Evolutionary conservation across 2,888 invertebrate genomes (phyloP), one percentile per base, ranked within the genome.

Genomic region (Nineta flava): DNA sequence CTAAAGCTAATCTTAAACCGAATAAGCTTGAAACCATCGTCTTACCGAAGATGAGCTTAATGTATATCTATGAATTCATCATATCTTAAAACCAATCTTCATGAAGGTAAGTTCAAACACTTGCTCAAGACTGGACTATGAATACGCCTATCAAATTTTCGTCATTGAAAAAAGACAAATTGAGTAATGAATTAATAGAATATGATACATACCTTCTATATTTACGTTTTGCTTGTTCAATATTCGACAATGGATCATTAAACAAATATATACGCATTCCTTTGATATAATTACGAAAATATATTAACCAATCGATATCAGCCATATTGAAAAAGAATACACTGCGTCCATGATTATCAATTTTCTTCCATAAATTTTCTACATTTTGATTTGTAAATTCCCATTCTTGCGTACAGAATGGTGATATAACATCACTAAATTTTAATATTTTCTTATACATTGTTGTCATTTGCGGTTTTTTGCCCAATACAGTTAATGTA

Each of bases 391-490:
- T 81, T 38, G 73, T 70, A 62, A 87, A 88, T 0, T 62, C 62
- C 76, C 91, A 90, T 49, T 83, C 75, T n/a, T 75, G 69, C 17
- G 74, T 76, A 48, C 77, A 76, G 67, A 94, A 94, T 62, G 83
- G 87, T 0, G 77, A 69, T 17, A 93, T 61, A 0, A 83, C 77
- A 2, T 77, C 73, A 5, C 81, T 74, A 54, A 90, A 83, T 63
- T 81, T 83, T 63, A 88, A 83, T 46, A 93, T 77, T 63, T 86
- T 87, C 53, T 71, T 74, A 64, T 91, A 91, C 46, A 84, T 75
- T 56, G 79, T 81, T 55, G 86, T 67, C 74, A 91, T 76, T 67
- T 61, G 71, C 61, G 59, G 68, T 62, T 57, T 69, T 62, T 56
- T 62, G 40, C 63, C 63, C 15, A 57, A 62, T 12, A 80, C 50